Evolutionary conservation across 2,113 vertebrate genomes (phyloP).

Genomic region (Myrmophylax atrothorax): DNA sequence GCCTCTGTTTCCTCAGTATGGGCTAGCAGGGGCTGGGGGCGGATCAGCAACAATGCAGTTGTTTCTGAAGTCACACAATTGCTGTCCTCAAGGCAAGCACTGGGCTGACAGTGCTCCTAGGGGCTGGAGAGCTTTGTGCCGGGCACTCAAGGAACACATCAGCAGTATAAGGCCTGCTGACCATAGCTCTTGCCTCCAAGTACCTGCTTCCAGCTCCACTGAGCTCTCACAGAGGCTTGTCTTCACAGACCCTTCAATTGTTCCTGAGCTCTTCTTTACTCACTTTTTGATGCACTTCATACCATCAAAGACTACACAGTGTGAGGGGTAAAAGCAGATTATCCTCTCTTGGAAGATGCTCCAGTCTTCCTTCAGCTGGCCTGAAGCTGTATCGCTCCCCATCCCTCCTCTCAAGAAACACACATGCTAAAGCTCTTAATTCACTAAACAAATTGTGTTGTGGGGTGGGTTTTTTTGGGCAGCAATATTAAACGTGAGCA

Average conservation of each 20-base stretch:
- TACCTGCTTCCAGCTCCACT: background rate
- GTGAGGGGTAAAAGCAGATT: background rate
- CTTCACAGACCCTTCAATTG: background rate
- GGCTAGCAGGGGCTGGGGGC: background rate
- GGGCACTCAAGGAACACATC: background rate
- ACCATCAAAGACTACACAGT: background rate
- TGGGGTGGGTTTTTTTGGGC: accelerated
- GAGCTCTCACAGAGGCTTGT: background rate
- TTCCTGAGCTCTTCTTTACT: background rate
- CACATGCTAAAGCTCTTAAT: background rate
- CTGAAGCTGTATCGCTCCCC: background rate
- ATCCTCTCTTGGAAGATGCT: background rate
- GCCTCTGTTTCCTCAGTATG: background rate
- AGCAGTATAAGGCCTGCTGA: background rate
- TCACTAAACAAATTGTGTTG: background rate
- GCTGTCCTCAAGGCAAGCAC: background rate
- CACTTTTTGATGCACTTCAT: background rate
- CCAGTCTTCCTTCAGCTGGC: background rate
- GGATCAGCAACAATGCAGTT: background rate
- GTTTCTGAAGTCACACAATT: background rate
- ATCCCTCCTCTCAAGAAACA: background rate
- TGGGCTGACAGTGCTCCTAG: background rate
- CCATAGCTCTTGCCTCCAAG: background rate
- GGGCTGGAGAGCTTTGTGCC: background rate
- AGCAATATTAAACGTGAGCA: background rate